Evolutionary conservation across 2,797 vertebrate species (phyloP).

Genomic region (Crossoptilon crossoptilon): DNA sequence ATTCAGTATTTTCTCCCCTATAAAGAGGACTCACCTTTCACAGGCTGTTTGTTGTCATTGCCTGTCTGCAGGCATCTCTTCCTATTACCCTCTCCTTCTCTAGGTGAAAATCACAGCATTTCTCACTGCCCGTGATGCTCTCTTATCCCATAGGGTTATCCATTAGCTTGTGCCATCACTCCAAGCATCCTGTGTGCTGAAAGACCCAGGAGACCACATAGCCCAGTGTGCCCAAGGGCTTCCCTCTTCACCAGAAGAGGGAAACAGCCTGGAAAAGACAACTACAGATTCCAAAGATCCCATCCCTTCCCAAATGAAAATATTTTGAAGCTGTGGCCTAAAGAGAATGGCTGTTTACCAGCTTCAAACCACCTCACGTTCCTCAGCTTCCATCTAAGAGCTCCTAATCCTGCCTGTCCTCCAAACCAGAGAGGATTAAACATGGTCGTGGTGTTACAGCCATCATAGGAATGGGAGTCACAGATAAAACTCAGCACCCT

Average conservation of each 20-base stretch:
- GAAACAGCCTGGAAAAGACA: neutral
- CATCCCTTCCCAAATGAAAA: neutral
- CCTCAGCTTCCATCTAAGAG: neutral
- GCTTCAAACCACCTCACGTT: neutral
- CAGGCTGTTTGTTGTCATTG: neutral
- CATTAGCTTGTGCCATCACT: neutral
- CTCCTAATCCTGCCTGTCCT: neutral
- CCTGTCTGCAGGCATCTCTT: neutral
- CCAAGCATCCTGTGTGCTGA: neutral
- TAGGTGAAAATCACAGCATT: neutral
- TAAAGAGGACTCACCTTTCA: neutral
- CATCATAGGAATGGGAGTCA: neutral
- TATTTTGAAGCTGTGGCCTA: neutral
- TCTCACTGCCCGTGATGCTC: neutral
- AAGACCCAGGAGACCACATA: accelerated
- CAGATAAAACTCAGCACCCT: neutral
- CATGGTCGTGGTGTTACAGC: neutral
- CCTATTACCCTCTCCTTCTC: neutral
- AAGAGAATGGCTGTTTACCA: neutral
- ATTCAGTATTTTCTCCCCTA: accelerated
- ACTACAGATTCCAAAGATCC: neutral
- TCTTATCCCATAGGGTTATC: accelerated
- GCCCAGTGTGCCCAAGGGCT: neutral
- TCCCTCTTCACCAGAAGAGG: neutral
- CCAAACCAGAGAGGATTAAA: neutral